Base-by-base conservation (phyloP, 2,113 vertebrate genomes). In the Engraulis encrasicolus region DNA sequence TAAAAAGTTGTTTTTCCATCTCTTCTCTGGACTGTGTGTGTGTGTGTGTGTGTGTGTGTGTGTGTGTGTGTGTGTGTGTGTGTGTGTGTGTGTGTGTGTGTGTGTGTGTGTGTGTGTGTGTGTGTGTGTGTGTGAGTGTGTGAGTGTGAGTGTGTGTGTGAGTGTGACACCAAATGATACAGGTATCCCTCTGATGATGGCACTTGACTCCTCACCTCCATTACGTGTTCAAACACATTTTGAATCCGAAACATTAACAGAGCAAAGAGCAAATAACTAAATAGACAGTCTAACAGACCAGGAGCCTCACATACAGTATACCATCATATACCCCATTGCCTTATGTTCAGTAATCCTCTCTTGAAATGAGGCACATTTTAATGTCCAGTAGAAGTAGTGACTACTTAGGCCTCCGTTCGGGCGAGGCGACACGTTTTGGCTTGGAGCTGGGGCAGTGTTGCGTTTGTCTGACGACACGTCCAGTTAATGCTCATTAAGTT, bases 401-500 rank as follows among this genome's bases (percentile, higher is more conserved):
- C 66, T 74, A 74, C 34, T 74, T 74, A n/a, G n/a, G n/a, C n/a
- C 66, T 74, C 27, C 34, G 1, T 27, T 74, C 23, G 1, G 66
- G 66, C 31, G 18, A 36, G 66, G 11, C 66, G 31, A 31, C 27
- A 34, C 34, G 66, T 36, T 34, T 36, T 0, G n/a, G 66, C 66
- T 74, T 14, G 1, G 66, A 74, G 66, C 11, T 17, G 27, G 34
- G 31, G 31, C 27, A n/a, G n/a, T 15, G 66, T 31, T 74, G 17
- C 27, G 66, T 15, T n/a, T n/a, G 66, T 74, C 66, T 31, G 66
- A 74, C 66, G 66, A 74, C 66, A 36, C 66, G 12, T 74, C 66
- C 66, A 74, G 66, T 74, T 74, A 34, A 74, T 15, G 66, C 66
- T 74, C 31, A 74, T 74, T 74, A 74, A 31, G 27, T 74, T 36